Evolutionary conservation across 2,797 vertebrate genomes (phyloP), one percentile per base, ranked within the genome.

Genomic region (Orestias chungarensis): DNA sequence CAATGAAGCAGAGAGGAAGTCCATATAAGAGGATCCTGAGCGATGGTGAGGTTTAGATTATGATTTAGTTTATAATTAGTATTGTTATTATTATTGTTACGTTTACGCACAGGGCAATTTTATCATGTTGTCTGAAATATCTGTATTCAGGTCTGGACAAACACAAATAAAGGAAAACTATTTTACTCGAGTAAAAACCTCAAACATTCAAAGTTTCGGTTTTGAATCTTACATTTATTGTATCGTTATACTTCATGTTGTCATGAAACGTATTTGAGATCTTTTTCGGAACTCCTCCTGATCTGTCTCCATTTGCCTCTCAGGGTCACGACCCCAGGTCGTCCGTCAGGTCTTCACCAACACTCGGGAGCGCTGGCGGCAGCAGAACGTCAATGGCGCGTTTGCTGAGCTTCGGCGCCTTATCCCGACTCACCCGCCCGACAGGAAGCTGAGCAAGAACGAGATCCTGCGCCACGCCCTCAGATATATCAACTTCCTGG

Each of bases 371-470:
- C 92, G 97, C 0, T 96, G 96, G 95, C 93, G 97, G 0, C 97
- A 98, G 90, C 97, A 97, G 93, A 97, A 96, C 0, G 96, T 97
- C 15, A 97, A 96, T 0, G 96, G 96, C 6, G 97, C 97, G 0
- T 97, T 98, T 0, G 88, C 94, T 0, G 96, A 96, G 83, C 96
- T 98, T 67, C 95, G 96, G 50, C 93, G 94, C 68, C 95, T 98
- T 80, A 94, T 98, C 67, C 97, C 97, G 52, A 96, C 96, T 0
- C 96, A 97, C 75, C 97, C 97, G 0, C 96, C 97, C 0, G 96
- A 98, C 92, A 96, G 96, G 89, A 97, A 97, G 85, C 96, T 98
- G 47, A 98, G 96, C 93, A 98, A 97, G 91, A 98, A 97, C 0
- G 94, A 98, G 92, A 97, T 97, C 80, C 89, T 98, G 49, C 96